Evolutionary conservation across 2,797 vertebrate genomes (phyloP).

Genomic region (Linurgus olivaceus): DNA sequence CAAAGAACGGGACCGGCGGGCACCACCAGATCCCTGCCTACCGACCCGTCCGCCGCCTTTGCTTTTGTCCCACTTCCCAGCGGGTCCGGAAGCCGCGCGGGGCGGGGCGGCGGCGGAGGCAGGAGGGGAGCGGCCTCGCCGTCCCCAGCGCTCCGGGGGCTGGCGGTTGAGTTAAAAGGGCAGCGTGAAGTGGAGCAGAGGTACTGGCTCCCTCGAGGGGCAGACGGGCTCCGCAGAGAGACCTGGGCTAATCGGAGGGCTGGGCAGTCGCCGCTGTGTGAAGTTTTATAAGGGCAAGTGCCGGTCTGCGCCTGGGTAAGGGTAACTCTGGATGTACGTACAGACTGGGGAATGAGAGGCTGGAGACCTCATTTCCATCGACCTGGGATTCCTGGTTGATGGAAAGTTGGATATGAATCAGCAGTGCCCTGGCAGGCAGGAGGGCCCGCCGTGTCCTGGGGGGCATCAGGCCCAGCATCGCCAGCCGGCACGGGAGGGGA

Average conservation of each 20-base stretch:
- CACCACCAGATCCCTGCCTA: rapidly evolving
- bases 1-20: rapidly evolving
- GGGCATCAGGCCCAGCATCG: rapidly evolving
- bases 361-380: not conserved
- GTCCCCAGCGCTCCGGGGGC: rapidly evolving
- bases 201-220: rapidly evolving
- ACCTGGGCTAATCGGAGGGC: not conserved
- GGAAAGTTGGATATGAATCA: rapidly evolving
- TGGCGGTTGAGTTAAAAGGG: rapidly evolving
- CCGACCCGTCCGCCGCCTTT: not conserved
- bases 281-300: not conserved
- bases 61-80: not conserved
- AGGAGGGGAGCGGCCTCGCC: not conserved
- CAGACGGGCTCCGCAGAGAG: rapidly evolving
- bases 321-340: not conserved
- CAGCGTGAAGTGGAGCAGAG: rapidly evolving
- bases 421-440: not conserved
- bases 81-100: not conserved
- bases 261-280: no score
- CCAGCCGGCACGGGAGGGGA: not conserved
- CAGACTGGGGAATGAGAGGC: not conserved
- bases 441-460: rapidly evolving
- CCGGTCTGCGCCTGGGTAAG: not conserved
- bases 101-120: not conserved
- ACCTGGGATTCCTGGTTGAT: rapidly evolving